Evolutionary conservation across 1,140 invertebrate genomes (phyloP), one percentile per base, ranked within the genome.

Genomic region (Papilio xuthus): DNA sequence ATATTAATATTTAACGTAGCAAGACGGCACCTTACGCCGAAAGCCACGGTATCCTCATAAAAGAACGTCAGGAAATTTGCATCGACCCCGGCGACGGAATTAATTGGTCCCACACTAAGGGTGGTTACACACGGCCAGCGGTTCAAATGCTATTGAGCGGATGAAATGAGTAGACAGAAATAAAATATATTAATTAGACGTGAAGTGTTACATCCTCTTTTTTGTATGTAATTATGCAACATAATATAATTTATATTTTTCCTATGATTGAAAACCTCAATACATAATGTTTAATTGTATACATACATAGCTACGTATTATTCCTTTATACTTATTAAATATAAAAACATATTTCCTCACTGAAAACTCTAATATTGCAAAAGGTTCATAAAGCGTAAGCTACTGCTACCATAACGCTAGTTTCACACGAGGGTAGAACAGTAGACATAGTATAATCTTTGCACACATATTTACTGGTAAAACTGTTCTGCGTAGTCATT

Each of bases 41-140:
- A 42, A 37, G 76, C 50, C 70, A 42, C 20, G 23, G 74, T 76
- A 63, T 56, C 53, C 74, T 73, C 77, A 81, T 75, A 74, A 81
- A 81, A 81, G 63, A 44, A 60, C 77, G 72, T 42, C 72, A 78
- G 80, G 80, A 81, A 81, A 81, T 81, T 81, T 75, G 77, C 80
- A 60, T 73, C 72, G 73, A 47, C 50, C 78, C 78, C 42, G 74
- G 60, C 37, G 50, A 71, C 60, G 77, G 71, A 81, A 81, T 81
- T 81, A 81, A 81, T 81, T 79, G 75, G 77, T 26, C 56, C 7
- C 72, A 37, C 60, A 42, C 72, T 74, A 28, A 74, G 42, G 44
- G 47, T 47, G 60, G 12, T 67, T 28, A 28, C 26, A 28, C 60
- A 67, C 60, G 23, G 20, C 18, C 18, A n/a, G 26, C 23, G 53